phyloP scores from a whole-genome alignment of 2,888 invertebrate genomes.

The Torymus auratus region DNA sequence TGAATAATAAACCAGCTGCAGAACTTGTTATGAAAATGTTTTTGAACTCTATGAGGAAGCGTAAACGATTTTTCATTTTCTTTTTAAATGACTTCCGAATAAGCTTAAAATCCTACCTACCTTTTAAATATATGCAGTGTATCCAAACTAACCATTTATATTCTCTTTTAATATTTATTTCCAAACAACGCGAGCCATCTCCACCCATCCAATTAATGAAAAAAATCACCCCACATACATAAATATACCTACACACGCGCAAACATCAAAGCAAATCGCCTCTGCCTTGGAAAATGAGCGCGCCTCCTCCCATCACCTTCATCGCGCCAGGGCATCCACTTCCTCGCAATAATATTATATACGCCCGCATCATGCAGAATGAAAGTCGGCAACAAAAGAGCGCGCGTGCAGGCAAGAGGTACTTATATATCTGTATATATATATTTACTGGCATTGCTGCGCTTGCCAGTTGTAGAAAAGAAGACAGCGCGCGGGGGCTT shows the following conservation, averaged over 20 bases:
- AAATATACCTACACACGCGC: background rate
- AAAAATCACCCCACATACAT: background rate
- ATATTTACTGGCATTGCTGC: background rate
- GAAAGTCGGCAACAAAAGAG: slow-evolving; percentile 12
- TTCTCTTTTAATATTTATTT: too few relatives aligned
- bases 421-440: too few relatives aligned
- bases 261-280: background rate
- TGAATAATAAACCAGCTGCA: too few relatives aligned
- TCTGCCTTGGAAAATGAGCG: background rate
- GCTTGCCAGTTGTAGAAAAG: slow-evolving; percentile 30
- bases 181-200: too few relatives aligned
- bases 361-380: slow-evolving; percentile 8
- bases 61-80: too few relatives aligned
- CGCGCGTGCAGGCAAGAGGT: background rate
- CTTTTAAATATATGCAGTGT: too few relatives aligned
- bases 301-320: background rate
- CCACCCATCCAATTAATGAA: slow-evolving; percentile 20
- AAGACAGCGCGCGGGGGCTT: slow-evolving; percentile 20
- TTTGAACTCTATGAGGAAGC: too few relatives aligned
- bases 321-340: background rate
- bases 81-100: too few relatives aligned
- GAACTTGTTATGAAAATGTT: too few relatives aligned
- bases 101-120: too few relatives aligned
- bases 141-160: too few relatives aligned
- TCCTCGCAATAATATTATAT: slow-evolving; percentile 29